phyloP scores from a whole-genome alignment of 2,797 vertebrate species.

The Carduelis carduelis region DNA sequence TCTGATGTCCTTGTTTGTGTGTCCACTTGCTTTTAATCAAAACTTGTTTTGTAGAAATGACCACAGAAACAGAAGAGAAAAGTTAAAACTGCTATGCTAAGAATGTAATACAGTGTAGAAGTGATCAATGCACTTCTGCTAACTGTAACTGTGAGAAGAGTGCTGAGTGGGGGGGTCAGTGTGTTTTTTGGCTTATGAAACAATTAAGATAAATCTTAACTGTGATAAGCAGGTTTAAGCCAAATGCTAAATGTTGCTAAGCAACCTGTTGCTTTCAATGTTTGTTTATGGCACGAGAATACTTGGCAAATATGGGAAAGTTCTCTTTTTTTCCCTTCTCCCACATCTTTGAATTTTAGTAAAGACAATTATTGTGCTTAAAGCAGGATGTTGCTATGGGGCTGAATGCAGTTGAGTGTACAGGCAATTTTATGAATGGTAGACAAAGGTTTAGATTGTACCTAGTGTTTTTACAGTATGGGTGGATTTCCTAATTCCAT shows the following conservation, averaged over 20 bases:
- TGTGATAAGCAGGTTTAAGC: conserved; percentile 35
- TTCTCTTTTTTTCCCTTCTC: not conserved
- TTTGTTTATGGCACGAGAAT: conserved; percentile 2
- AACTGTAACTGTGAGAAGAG: conserved; percentile 75
- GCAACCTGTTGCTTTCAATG: not conserved
- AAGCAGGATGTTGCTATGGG: not conserved
- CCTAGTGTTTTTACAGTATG: not conserved
- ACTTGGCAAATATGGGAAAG: not conserved
- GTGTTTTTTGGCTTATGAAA: conserved; percentile 78
- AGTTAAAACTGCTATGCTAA: not conserved
- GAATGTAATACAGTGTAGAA: not conserved
- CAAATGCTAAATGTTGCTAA: conserved; percentile 45
- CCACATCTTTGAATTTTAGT: not conserved
- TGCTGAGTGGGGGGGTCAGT: conserved; percentile 68
- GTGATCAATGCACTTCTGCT: conserved; percentile 9
- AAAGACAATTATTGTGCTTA: not conserved
- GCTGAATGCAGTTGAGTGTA: not conserved
- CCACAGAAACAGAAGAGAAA: not conserved
- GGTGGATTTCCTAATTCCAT: not conserved
- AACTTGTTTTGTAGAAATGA: not conserved
- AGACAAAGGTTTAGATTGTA: not conserved
- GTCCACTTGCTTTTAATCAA: not conserved
- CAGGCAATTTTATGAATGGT: not conserved
- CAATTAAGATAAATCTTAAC: conserved; percentile 50
- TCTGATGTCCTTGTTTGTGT: not conserved